These are phyloP conservation scores for Drosophila siamana DNA, from an alignment of 2,888 invertebrate genomes.

Conservation along the genomic window DNA sequence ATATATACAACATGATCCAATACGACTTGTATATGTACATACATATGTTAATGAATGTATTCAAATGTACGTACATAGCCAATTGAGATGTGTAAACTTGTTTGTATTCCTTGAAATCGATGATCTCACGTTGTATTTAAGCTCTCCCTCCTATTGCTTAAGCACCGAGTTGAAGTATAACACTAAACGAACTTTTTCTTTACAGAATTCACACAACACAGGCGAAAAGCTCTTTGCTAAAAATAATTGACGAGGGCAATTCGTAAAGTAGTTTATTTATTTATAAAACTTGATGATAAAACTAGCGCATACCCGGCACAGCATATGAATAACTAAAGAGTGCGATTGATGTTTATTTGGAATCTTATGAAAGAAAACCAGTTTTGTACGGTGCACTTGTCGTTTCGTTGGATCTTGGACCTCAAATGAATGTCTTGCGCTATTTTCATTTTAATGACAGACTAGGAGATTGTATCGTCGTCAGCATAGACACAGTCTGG, in stretches of 20 bases:
- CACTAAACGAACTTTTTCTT: slow-evolving; percentile 68
- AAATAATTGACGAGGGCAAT: slow-evolving; percentile 47
- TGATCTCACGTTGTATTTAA: slow-evolving; percentile 64
- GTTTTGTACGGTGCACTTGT: slow-evolving; percentile 13
- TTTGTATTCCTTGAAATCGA: slow-evolving; percentile 45
- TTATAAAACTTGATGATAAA: slow-evolving; percentile 3
- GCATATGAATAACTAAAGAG: slow-evolving; percentile 11
- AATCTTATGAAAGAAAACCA: slow-evolving; percentile 14
- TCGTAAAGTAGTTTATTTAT: slow-evolving; percentile 36
- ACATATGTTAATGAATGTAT: slow-evolving; percentile 8
- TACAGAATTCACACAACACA: slow-evolving; percentile 41
- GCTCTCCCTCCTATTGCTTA: slow-evolving; percentile 54
- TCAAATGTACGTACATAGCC: slow-evolving; percentile 18
- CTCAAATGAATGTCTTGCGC: slow-evolving; percentile 5
- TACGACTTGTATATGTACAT: background rate
- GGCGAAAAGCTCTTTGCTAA: slow-evolving; percentile 48
- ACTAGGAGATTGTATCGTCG: slow-evolving; percentile 5
- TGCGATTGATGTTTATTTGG: slow-evolving; percentile 1
- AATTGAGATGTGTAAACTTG: slow-evolving; percentile 36
- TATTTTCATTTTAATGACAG: slow-evolving; percentile 3
- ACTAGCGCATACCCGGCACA: slow-evolving; percentile 3
- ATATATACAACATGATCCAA: background rate
- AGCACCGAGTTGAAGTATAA: slow-evolving; percentile 66
- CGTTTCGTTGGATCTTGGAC: slow-evolving; percentile 1
- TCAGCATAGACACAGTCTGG: background rate